Evolutionary conservation across 2,888 invertebrate genomes (phyloP), one percentile per base, ranked within the genome.

Genomic region (Drosophila prolongata): DNA sequence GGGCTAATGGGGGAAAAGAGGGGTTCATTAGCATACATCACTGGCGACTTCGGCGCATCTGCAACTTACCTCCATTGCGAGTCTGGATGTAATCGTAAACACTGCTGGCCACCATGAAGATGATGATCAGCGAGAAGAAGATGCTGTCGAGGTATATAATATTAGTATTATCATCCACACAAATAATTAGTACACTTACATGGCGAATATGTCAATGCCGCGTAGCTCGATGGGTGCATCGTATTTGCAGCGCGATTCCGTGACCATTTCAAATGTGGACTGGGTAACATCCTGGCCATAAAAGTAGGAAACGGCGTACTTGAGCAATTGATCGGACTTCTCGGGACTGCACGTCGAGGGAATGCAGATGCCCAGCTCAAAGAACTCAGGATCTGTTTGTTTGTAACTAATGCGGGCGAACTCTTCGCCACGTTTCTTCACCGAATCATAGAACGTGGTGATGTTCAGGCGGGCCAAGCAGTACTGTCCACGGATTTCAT

Each of bases 401-500:
- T 90, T 89, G 50, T 91, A 91, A 38, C 84, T 87, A 16, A 90
- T 91, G 19, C 88, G 76, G 1, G 56, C 43, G 43, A 62, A 61
- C 14, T 72, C 77, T 27, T 82, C 55, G 42, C 78, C 49, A 0
- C 87, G 82, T 3, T 79, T 83, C 44, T 81, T 85, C 1, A 91
- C 86, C 37, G 77, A 61, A 1, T 34, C 52, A 30, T 83, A 81
- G 55, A 79, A 89, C 11, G 78, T 42, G 11, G 88, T 88, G 9
- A 91, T 81, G 10, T 92, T 91, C 14, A 92, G 64, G 1, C 68
- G 80, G 4, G 91, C 76, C 55, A 93, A 72, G 61, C 93, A 93
- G 61, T 93, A 93, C 78, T 93, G 92, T 40, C 93, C 93, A 13
- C 81, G 81, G 8, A 93, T 78, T 13, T 67, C 77, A 19, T 86